Evolutionary conservation across 2,113 vertebrate genomes (phyloP), one percentile per base, ranked within the genome.

Genomic region (Tricholaema leucomelas): DNA sequence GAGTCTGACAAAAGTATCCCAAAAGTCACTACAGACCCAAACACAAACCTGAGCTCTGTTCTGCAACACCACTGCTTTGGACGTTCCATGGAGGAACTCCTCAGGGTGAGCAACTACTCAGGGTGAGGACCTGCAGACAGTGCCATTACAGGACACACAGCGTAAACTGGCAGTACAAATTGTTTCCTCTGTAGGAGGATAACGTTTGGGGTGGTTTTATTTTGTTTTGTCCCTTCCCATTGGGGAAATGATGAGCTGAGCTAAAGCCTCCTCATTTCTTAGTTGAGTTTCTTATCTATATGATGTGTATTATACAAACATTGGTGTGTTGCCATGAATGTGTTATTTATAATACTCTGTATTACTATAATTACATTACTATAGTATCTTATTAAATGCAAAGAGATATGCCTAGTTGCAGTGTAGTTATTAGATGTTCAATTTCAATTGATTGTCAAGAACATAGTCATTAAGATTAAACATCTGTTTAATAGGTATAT

Each of bases 401-500:
- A 97, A 90, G 85, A 95, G 92, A 96, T 95, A 95, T 35, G 70
- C 88, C 95, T 96, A 94, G 91, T 91, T 97, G 92, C 96, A 96
- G 91, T 88, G 85, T 96, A 96, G 96, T 97, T 97, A 97, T 96
- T 97, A 96, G 96, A 97, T 96, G 96, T 97, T 97, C 97, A 96
- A 97, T 97, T 98, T 94, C 94, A 64, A 97, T 95, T 97, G 97
- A 97, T 97, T 97, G 95, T 96, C 93, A 96, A 97, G 97, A 98
- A 97, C 96, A 97, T 21, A 93, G 92, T 97, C 96, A 98, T 98
- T 97, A 97, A 97, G 97, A 96, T 95, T 95, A 96, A 97, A 97
- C 97, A 98, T 97, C 95, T 98, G 97, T 97, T 97, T 97, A 97
- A 97, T 98, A 97, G 96, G 88, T 97, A 96, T 97, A 98, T 98